Percentiles rank a stretch among this genome's conserved stretches.
phyloP scores from a whole-genome alignment of 2,113 vertebrate species.

The Kryptolebias marmoratus region DNA sequence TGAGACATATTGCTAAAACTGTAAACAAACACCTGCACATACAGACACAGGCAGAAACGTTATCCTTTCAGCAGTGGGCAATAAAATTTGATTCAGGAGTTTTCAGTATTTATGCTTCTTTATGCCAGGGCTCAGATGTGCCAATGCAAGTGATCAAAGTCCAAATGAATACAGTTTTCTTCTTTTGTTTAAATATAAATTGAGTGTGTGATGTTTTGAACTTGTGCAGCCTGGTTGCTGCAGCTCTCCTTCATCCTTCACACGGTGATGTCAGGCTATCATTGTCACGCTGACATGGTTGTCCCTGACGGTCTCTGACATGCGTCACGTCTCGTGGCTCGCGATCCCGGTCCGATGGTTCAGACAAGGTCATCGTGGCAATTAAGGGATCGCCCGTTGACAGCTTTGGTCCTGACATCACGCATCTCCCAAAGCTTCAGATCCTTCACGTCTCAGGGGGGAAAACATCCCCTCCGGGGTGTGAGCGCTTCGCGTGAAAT shows the following conservation, averaged over 20 bases:
- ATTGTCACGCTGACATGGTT: conserved; percentile 2
- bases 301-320: conserved; percentile 48
- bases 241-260: conserved; percentile 2
- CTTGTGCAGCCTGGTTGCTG: conserved; percentile 18
- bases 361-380: conserved; percentile 44
- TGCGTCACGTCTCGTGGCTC: conserved; percentile 38
- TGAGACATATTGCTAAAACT: too few species aligned
- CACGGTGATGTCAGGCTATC: conserved; percentile 9
- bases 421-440: conserved; percentile 28
- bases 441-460: background rate
- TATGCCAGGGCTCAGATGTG: too few species aligned
- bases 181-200: too few species aligned
- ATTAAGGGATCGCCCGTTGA: conserved; percentile 44
- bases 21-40: too few species aligned
- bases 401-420: conserved; percentile 35
- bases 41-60: too few species aligned
- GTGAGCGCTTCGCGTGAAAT: background rate
- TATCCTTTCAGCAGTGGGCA: too few species aligned
- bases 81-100: too few species aligned
- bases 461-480: background rate
- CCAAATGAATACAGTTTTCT: too few species aligned
- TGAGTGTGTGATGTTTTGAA: background rate
- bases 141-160: too few species aligned
- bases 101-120: too few species aligned
- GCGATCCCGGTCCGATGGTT: conserved; percentile 34